These are phyloP conservation scores for Batillaria attramentaria DNA, from an alignment of 1,140 invertebrate species.

Conservation along the genomic window DNA sequence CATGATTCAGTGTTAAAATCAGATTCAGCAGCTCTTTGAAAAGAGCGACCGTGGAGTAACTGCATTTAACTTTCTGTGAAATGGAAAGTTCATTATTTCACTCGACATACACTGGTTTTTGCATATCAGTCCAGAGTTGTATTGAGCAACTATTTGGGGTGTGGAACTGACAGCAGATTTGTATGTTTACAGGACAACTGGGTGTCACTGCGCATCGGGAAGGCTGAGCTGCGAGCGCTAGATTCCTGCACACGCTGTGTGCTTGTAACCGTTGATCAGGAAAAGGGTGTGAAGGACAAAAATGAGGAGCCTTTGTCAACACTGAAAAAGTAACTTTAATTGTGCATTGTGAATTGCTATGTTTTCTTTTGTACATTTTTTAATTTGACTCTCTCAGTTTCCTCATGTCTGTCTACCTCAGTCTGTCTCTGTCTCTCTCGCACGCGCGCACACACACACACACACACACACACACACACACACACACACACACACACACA, in stretches of 20 bases:
- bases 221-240: conserved; percentile 47
- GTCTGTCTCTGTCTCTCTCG: background rate
- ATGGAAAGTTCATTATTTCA: too few species aligned
- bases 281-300: conserved; percentile 61
- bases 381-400: too few species aligned
- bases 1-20: too few species aligned
- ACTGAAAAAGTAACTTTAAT: conserved; percentile 57
- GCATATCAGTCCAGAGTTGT: too few species aligned
- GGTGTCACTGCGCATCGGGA: conserved; percentile 48
- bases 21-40: too few species aligned
- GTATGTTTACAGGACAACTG: conserved; percentile 46
- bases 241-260: conserved; percentile 62
- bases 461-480: background rate
- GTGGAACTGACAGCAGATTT: background rate
- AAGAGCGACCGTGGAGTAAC: too few species aligned
- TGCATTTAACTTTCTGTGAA: too few species aligned
- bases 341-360: background rate
- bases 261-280: conserved; percentile 66
- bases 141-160: background rate
- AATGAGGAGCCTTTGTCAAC: conserved; percentile 68
- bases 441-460: background rate
- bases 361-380: background rate
- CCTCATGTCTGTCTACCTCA: too few species aligned
- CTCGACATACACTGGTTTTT: too few species aligned
- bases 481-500: background rate